phyloP scores from a whole-genome alignment of 2,888 invertebrate genomes.

The Epirrita christyi region DNA sequence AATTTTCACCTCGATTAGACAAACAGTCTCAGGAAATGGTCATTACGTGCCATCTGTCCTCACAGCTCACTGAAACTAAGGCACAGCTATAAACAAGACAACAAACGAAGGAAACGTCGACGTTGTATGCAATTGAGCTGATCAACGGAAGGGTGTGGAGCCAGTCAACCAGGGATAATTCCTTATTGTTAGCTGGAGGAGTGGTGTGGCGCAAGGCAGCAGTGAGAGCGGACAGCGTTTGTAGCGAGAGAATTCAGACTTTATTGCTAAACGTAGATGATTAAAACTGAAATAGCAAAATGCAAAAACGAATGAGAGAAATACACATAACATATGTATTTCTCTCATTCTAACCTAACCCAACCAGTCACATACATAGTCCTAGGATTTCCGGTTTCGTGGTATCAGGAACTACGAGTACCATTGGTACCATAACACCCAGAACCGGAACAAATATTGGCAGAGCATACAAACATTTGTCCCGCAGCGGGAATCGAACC shows the following conservation, averaged over 20 bases:
- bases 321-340: neutral
- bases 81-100: conserved; percentile 25
- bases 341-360: no score
- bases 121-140: conserved; percentile 31
- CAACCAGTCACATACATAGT: no score
- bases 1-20: conserved; percentile 21
- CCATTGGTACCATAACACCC: no score
- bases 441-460: no score
- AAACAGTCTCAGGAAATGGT: conserved; percentile 21
- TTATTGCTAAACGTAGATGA: no score
- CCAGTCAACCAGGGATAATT: conserved; percentile 64
- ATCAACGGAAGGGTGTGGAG: conserved; percentile 64
- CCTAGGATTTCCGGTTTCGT: no score
- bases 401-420: no score
- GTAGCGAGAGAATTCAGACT: no score
- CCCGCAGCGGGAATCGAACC: no score
- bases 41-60: conserved; percentile 22
- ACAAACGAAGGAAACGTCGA: conserved; percentile 35
- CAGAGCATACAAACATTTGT: no score
- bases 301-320: neutral
- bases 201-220: neutral
- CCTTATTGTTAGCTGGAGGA: conserved; percentile 62
- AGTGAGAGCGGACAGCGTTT: conserved; percentile 11
- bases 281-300: neutral
- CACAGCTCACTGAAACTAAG: neutral